Conservation (phyloP, 1,140 invertebrate species). For the Apis florea region DNA sequence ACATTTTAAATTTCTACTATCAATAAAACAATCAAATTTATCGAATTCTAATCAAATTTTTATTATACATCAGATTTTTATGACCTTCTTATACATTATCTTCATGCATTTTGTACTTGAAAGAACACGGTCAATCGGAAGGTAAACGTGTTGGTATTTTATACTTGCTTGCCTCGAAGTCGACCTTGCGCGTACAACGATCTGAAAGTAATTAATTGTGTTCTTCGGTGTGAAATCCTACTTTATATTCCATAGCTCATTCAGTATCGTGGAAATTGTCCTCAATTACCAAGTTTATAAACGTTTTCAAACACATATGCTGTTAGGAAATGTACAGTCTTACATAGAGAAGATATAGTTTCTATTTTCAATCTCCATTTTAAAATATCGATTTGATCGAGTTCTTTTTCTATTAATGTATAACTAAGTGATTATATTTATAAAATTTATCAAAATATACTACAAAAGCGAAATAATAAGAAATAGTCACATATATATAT, state of each 20-base stretch:
- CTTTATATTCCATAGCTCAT: slow-evolving; percentile 16
- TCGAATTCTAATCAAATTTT: background rate
- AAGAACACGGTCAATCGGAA: slow-evolving; percentile 23
- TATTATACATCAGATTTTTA: background rate
- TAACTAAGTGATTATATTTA: background rate
- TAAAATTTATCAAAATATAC: background rate
- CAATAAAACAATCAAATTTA: background rate
- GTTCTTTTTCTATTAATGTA: no score
- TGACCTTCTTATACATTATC: background rate
- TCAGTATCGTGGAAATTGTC: slow-evolving; percentile 17
- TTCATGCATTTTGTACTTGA: background rate
- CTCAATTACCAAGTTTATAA: background rate
- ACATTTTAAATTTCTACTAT: background rate
- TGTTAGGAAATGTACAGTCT: background rate
- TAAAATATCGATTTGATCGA: background rate
- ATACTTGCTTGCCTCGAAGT: slow-evolving; percentile 39
- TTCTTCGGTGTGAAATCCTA: slow-evolving; percentile 8
- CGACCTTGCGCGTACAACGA: slow-evolving; percentile 46
- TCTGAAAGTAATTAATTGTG: slow-evolving; percentile 47
- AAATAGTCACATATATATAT: background rate
- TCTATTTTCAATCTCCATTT: background rate
- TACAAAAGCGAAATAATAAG: background rate
- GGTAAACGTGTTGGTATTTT: slow-evolving; percentile 25
- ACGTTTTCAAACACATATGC: slow-evolving; percentile 2
- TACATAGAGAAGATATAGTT: no score